phyloP scores from a whole-genome alignment of 2,113 vertebrate species.

The human (Homo sapiens) region DNA sequence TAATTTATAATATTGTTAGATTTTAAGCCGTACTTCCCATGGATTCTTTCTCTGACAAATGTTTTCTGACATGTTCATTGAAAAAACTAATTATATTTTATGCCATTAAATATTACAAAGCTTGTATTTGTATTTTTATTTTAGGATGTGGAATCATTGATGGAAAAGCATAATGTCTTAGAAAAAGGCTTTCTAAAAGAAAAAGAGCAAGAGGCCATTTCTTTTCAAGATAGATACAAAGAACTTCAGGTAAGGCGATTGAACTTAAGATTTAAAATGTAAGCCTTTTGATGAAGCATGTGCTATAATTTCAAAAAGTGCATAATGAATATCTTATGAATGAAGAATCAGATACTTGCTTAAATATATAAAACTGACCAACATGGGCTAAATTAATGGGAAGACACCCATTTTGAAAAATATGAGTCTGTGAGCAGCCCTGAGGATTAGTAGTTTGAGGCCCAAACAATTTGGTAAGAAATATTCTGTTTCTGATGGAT shows the following conservation, averaged over 20 bases:
- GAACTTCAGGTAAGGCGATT: conserved; percentile 83
- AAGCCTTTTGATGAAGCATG: background rate
- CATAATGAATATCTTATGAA: background rate
- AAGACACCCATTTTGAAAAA: background rate
- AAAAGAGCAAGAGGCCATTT: conserved; percentile 79
- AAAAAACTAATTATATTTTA: background rate
- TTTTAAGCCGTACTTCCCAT: background rate
- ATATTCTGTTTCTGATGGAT: conserved; percentile 9
- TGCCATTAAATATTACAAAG: background rate
- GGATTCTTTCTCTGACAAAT: background rate
- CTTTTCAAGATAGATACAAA: conserved; percentile 82
- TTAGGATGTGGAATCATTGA: conserved; percentile 84
- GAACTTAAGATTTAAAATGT: background rate
- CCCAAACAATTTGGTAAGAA: background rate
- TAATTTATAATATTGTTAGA: background rate
- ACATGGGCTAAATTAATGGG: background rate
- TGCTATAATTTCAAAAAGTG: background rate
- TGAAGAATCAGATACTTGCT: background rate
- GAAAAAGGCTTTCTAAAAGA: conserved; percentile 84
- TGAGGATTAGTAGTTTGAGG: background rate
- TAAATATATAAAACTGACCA: background rate
- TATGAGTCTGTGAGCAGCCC: background rate
- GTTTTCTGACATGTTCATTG: conserved; percentile 12
- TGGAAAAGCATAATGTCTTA: conserved; percentile 83
- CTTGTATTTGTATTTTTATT: conserved; percentile 39